Evolutionary conservation across 2,888 invertebrate species (phyloP).

Genomic region (Phortica magna): DNA sequence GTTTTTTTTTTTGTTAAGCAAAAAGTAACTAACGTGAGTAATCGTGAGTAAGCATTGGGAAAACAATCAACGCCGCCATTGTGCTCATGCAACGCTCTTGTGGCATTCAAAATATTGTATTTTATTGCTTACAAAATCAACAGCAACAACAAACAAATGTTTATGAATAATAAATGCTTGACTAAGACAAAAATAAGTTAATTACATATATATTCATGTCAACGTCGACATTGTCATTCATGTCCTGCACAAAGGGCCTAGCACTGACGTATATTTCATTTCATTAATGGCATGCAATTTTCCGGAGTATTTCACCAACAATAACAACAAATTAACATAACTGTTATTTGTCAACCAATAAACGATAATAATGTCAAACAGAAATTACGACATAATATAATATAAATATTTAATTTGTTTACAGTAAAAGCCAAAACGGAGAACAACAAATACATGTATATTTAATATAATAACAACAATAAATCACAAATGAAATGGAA

Average conservation of each 20-base stretch:
- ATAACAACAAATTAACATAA: background rate
- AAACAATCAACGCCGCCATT: background rate
- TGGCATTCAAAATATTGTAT: background rate
- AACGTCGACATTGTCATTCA: no score
- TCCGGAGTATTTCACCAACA: background rate
- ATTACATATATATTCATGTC: no score
- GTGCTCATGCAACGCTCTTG: background rate
- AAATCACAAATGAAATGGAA: background rate
- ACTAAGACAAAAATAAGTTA: no score
- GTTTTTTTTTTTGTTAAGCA: background rate
- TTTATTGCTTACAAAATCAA: no score
- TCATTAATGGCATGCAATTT: no score
- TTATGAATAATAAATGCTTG: no score
- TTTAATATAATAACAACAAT: conserved; percentile 4
- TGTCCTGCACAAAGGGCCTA: background rate
- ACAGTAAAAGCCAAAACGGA: background rate
- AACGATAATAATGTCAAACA: background rate
- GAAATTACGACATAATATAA: background rate
- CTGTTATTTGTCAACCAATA: conserved; percentile 25
- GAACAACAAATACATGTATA: background rate
- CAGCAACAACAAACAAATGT: no score
- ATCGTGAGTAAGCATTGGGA: background rate
- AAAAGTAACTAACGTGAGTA: background rate
- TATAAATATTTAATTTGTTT: conserved; percentile 15
- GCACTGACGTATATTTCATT: background rate